These are phyloP conservation scores for Bombus superbus DNA, from an alignment of 1,140 invertebrate genomes.

Conservation along the genomic window DNA sequence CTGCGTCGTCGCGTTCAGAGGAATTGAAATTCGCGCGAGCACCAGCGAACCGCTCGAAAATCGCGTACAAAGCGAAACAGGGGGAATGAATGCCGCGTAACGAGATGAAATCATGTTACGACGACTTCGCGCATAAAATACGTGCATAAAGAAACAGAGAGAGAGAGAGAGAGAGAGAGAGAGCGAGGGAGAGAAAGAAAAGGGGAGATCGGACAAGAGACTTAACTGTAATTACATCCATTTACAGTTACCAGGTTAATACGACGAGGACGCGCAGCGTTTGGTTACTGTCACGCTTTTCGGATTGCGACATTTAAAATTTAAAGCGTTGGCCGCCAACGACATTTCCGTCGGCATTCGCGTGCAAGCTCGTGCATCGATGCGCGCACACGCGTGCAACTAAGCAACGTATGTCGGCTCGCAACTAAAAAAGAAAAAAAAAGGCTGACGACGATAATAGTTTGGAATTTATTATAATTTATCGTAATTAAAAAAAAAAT, in stretches of 20 bases:
- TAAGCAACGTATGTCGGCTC: too few relatives aligned
- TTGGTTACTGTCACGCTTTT: slow-evolving; percentile 48
- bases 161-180: not conserved
- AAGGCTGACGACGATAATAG: too few relatives aligned
- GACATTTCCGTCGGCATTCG: slow-evolving; percentile 37
- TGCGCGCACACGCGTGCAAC: not conserved
- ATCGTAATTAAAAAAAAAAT: too few relatives aligned
- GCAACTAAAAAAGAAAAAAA: too few relatives aligned
- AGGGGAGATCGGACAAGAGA: not conserved
- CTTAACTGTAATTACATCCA: slow-evolving; percentile 51
- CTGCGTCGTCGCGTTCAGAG: not conserved
- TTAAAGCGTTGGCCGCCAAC: slow-evolving; percentile 12
- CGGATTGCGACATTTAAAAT: slow-evolving; percentile 41
- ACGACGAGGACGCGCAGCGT: slow-evolving; percentile 4
- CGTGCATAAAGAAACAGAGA: not conserved
- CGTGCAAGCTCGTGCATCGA: slow-evolving; percentile 1
- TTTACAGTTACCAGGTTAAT: slow-evolving; percentile 34
- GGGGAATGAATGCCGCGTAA: not conserved
- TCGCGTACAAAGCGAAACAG: not conserved
- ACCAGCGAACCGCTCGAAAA: not conserved
- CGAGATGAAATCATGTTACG: slow-evolving; percentile 1
- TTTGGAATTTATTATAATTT: too few relatives aligned
- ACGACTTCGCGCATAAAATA: not conserved
- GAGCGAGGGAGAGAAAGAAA: not conserved
- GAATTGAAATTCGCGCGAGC: not conserved